Evolutionary conservation across 2,113 vertebrate species (phyloP), one percentile per base, ranked within the genome.

Genomic region (Gasterosteus aculeatus): DNA sequence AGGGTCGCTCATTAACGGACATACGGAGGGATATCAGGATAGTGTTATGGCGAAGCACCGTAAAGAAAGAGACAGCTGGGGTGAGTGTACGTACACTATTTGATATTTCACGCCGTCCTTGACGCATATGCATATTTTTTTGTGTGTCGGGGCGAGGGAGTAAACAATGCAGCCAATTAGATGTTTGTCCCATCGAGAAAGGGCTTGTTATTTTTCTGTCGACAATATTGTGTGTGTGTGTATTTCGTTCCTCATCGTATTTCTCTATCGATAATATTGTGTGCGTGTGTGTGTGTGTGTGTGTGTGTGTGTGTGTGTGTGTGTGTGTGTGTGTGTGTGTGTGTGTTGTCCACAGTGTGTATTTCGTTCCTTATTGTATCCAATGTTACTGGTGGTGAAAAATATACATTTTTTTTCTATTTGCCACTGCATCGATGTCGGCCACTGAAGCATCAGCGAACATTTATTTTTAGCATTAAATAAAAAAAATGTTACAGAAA

Each of bases 1-100:
- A 89, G 75, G 73, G 58, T 57, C 73, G 76, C 73, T 67, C 31
- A 70, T 63, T 59, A 58, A 33, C 76, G 69, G 69, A 77, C 71
- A 63, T 51, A 84, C 56, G 69, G 72, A 80, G 81, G 76, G 81
- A 81, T 38, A 19, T 35, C 69, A 85, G 75, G 83, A 77, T 77
- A 66, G 76, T 14, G 90, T 35, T 78, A 97, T 97, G 96, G 94
- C 95, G 60, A 94, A 94, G 82, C 94, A 88, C 86, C 95, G 96
- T 77, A 96, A 92, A 87, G 95, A 97, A 77, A 91, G 96, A 87
- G 97, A 97, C 89, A 97, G 97, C 86, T 98, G 97, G 97, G 96
- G 97, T 97, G 93, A 96, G 96, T 95, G 87, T 88, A 84, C 72
- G 87, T 91, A 85, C 85, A 77, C 15, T 70, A 60, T 85, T 85